Evolutionary conservation across 2,888 invertebrate genomes (phyloP).

Genomic region (Lymantria dispar): DNA sequence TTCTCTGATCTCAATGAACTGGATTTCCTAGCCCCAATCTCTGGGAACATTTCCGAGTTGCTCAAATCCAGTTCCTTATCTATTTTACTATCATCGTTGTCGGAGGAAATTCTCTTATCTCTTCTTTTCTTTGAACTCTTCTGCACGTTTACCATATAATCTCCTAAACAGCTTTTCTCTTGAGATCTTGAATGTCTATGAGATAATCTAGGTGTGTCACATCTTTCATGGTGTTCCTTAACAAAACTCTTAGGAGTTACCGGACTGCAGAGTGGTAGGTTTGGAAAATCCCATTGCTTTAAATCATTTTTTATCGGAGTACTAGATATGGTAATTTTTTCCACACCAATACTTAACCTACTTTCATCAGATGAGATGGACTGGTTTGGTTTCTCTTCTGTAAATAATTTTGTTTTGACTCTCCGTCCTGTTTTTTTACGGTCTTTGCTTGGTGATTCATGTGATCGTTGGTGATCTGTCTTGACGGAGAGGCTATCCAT

Average conservation of each 20-base stretch:
- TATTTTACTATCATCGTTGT: slow-evolving; percentile 46
- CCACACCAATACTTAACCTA: slow-evolving; percentile 50
- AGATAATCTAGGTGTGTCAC: slow-evolving; percentile 62
- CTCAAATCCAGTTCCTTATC: slow-evolving; percentile 57
- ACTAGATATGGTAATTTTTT: slow-evolving; percentile 56
- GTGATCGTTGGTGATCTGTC: slow-evolving; percentile 48
- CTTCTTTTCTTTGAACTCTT: slow-evolving; percentile 66
- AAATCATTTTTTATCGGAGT: slow-evolving; percentile 67
- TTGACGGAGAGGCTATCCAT: slow-evolving; percentile 53
- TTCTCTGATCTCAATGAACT: slow-evolving; percentile 60
- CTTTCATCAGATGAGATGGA: slow-evolving; percentile 68
- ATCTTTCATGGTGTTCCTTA: slow-evolving; percentile 54
- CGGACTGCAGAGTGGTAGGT: slow-evolving; percentile 50
- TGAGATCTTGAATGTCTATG: slow-evolving; percentile 58
- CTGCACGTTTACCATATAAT: slow-evolving; percentile 56
- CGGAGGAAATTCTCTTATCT: slow-evolving; percentile 53
- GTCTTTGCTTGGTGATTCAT: slow-evolving; percentile 67
- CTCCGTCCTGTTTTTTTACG: slow-evolving; percentile 52
- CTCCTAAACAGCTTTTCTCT: slow-evolving; percentile 68
- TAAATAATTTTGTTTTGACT: slow-evolving; percentile 70
- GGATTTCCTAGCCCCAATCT: slow-evolving; percentile 65
- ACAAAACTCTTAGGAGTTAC: slow-evolving; percentile 55
- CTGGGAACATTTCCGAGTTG: slow-evolving; percentile 68
- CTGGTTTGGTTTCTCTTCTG: slow-evolving; percentile 54
- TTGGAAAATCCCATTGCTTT: slow-evolving; percentile 48